Conservation (phyloP, 2,797 vertebrate genomes). For the Hemitrygon akajei region DNA sequence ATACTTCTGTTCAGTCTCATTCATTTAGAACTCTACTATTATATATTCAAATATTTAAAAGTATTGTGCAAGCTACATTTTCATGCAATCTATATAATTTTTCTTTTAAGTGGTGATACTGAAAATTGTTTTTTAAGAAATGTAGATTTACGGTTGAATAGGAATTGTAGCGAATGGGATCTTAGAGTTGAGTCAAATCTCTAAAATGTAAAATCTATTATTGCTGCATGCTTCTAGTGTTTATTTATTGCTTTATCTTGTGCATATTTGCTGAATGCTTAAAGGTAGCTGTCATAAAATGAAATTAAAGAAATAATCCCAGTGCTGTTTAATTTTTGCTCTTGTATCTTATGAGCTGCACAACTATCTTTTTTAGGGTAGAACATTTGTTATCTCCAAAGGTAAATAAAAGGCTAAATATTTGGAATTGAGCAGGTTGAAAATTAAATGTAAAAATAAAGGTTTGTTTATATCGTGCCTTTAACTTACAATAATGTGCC, state of each 20-base stretch:
- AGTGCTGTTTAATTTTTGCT: not conserved
- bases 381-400: not conserved
- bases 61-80: slow-evolving; percentile 14
- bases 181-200: not conserved
- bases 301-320: not conserved
- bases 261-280: not conserved
- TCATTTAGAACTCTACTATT: slow-evolving; percentile 6
- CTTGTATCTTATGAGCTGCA: not conserved
- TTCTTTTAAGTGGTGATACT: not conserved
- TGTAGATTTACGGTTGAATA: not conserved
- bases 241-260: slow-evolving; percentile 6
- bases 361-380: not conserved
- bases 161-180: not conserved
- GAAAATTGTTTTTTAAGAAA: not conserved
- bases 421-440: slow-evolving; percentile 2
- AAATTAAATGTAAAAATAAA: not conserved
- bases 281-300: not conserved
- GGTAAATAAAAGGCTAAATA: not conserved
- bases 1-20: not conserved
- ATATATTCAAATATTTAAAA: not conserved
- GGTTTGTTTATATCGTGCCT: not conserved
- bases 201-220: not conserved
- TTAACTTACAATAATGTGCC: too few relatives aligned
- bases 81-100: not conserved
- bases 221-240: not conserved